phyloP scores from a whole-genome alignment of 2,113 vertebrate genomes.

The Hypocryptadius cinnamomeus region DNA sequence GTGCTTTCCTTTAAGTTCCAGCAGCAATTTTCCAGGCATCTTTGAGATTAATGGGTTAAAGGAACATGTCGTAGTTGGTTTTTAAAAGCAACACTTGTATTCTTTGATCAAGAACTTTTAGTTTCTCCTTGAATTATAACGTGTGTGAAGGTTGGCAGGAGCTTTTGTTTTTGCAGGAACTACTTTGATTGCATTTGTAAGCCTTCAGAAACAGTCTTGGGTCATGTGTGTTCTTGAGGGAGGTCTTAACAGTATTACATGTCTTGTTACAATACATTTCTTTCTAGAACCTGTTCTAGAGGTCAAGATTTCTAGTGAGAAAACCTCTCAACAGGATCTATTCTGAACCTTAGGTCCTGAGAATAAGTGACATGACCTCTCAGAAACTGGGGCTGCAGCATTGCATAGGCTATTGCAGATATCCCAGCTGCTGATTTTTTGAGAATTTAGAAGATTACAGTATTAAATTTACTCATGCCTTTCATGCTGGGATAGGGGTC shows the following conservation, averaged over 20 bases:
- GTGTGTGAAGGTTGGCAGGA: not conserved
- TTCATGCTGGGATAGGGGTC: not conserved
- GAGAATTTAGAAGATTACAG: not conserved
- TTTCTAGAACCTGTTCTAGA: not conserved
- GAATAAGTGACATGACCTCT: not conserved
- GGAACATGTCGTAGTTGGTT: not conserved
- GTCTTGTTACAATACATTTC: not conserved
- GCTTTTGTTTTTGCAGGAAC: not conserved
- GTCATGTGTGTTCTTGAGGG: not conserved
- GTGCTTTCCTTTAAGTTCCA: not conserved
- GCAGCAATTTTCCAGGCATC: not conserved
- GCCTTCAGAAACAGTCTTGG: not conserved
- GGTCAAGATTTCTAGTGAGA: not conserved
- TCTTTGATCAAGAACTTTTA: not conserved
- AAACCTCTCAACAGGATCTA: accelerated
- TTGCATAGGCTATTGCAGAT: not conserved
- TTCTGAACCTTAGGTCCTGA: not conserved
- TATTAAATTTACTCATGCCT: not conserved
- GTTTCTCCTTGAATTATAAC: not conserved
- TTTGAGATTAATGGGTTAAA: not conserved
- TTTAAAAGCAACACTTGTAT: not conserved
- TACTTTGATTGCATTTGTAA: not conserved
- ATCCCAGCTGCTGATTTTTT: not conserved
- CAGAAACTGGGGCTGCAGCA: not conserved
- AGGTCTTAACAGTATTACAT: not conserved